Conservation (phyloP, 2,113 vertebrate species). For the Pterophyllum scalare region DNA sequence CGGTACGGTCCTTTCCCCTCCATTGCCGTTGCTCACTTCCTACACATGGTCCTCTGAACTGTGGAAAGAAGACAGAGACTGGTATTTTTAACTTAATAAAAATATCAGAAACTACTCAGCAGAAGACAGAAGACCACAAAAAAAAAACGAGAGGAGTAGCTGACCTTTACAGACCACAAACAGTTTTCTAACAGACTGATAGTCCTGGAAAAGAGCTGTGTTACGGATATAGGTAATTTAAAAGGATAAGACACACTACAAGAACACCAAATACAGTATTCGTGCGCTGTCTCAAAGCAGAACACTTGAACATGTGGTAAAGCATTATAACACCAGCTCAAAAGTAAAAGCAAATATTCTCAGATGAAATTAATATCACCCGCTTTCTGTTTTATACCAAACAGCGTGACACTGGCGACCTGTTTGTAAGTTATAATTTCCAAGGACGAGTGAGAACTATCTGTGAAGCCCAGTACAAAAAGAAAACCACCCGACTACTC, state of each 20-base stretch:
- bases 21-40: constrained; percentile 83
- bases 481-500: not conserved
- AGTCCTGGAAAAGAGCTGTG: not conserved
- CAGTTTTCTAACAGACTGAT: not conserved
- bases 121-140: not conserved
- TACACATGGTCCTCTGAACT: constrained; percentile 74
- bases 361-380: constrained; percentile 5
- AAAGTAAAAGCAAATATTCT: not conserved
- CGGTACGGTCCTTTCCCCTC: constrained; percentile 94
- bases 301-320: not conserved
- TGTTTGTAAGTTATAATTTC: constrained; percentile 8
- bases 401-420: not conserved
- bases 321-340: not conserved
- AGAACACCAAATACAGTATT: not conserved
- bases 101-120: not conserved
- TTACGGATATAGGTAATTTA: not conserved
- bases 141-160: not conserved
- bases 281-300: not conserved
- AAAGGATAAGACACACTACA: not conserved
- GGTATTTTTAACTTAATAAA: constrained; percentile 11
- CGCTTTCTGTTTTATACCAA: not conserved
- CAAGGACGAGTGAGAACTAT: constrained; percentile 1
- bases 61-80: not conserved
- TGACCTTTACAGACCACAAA: constrained; percentile 32
- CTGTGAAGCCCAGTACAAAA: not conserved